Evolutionary conservation across 2,113 vertebrate genomes (phyloP), one percentile per base, ranked within the genome.

Genomic region (Epinephelus fuscoguttatus): DNA sequence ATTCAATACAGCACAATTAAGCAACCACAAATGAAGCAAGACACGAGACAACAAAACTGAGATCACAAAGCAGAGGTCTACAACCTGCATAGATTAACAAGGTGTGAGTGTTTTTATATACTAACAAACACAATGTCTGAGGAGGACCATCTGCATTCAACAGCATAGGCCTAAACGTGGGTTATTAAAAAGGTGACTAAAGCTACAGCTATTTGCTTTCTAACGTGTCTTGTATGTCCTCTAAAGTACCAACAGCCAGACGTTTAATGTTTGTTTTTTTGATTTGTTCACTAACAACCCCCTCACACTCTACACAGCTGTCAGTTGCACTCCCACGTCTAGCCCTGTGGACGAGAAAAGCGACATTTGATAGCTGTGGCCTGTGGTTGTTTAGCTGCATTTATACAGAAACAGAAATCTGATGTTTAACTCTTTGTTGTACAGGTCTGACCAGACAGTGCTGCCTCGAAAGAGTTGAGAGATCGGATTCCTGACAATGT

Each of bases 1-100:
- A 93, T 93, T 84, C 64, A 78, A 81, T 76, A 81, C 78, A 66
- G 66, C 81, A 76, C 82, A 88, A 89, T 74, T 82, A 88, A 85
- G 68, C 57, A 88, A 90, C 85, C 78, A 80, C 84, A 91, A 76
- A 14, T 74, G 40, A 84, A 25, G 70, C 57, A 67, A 88, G 70
- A 84, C 60, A 71, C 17, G 14, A 89, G 80, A 76, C 63, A 18
- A 76, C 82, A 64, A 61, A 82, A 73, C 56, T 47, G 40, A 75
- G 40, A 86, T 70, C 42, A 75, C 27, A 67, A 76, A 70, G 19
- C 52, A 57, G 8, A 42, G 25, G 61, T 78, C 52, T 69, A 71
- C 1, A 90, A 72, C 56, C 33, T 75, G 71, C 62, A 70, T 27
- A 82, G 71, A 82, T 66, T 49, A 61, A 69, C 12, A 25, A 2